phyloP scores from a whole-genome alignment of 1,140 invertebrate species.

The Theocolax elegans region DNA sequence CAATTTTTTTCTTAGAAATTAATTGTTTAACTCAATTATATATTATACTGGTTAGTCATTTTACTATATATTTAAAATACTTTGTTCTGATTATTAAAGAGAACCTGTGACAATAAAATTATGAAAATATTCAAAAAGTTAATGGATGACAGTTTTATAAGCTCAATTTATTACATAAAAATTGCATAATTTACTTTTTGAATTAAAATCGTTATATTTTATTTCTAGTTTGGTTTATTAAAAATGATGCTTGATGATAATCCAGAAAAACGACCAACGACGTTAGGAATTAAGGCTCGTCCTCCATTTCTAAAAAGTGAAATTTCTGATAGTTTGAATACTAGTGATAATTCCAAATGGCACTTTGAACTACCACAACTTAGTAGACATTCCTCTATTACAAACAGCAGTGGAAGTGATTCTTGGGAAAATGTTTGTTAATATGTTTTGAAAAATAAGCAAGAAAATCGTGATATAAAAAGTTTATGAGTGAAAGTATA shows the following conservation, averaged over 20 bases:
- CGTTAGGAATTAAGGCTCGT: slow-evolving; percentile 74
- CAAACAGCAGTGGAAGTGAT: slow-evolving; percentile 52
- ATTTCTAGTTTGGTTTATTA: slow-evolving; percentile 77
- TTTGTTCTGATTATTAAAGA: too few relatives aligned
- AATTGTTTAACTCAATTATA: slow-evolving; percentile 22
- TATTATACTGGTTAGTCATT: too few relatives aligned
- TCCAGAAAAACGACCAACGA: slow-evolving; percentile 80
- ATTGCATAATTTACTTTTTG: too few relatives aligned
- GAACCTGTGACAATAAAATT: too few relatives aligned
- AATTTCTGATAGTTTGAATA: slow-evolving; percentile 41
- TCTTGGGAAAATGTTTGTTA: slow-evolving; percentile 45
- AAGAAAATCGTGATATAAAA: slow-evolving; percentile 34
- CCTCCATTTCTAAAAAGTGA: slow-evolving; percentile 62
- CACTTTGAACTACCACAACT: slow-evolving; percentile 66
- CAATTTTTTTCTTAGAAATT: neutral
- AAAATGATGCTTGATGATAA: slow-evolving; percentile 80
- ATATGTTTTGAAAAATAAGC: slow-evolving; percentile 13
- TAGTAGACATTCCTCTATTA: slow-evolving; percentile 57
- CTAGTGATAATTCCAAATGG: slow-evolving; percentile 52
- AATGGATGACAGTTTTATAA: too few relatives aligned
- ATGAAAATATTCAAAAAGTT: too few relatives aligned
- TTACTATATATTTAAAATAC: too few relatives aligned
- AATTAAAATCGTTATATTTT: too few relatives aligned
- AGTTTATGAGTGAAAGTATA: neutral
- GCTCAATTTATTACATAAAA: too few relatives aligned